A percentile compares a stretch with the other conserved stretches of the same genome.
Evolutionary conservation across 37 sponge, comb jelly and placozoan genomes (phyloP).

Genomic region (Crambe crambe): DNA sequence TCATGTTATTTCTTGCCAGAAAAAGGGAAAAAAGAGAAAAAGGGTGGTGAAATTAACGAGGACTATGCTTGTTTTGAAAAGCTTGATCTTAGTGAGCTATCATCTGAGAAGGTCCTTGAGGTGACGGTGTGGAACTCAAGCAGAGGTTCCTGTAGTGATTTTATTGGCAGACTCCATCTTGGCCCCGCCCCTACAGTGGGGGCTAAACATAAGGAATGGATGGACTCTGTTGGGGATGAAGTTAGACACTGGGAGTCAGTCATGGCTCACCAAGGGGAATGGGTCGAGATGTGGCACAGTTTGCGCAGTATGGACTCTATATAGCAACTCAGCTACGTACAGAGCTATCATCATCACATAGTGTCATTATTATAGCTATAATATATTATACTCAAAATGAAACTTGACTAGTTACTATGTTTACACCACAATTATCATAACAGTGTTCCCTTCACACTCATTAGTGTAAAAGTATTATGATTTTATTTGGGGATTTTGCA

Average conservation of each 20-base stretch:
- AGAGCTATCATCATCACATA: no score
- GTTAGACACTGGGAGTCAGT: slow-evolving; percentile 46
- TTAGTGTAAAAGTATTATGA: no score
- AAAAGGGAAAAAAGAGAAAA: slow-evolving; percentile 26
- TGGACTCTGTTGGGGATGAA: slow-evolving; percentile 59
- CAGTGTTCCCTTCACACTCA: no score
- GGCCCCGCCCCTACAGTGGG: slow-evolving; percentile 38
- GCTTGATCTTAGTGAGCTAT: slow-evolving; percentile 39
- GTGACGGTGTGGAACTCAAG: slow-evolving; percentile 60
- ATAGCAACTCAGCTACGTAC: no score
- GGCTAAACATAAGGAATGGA: slow-evolving; percentile 41
- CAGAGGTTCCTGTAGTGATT: slow-evolving; percentile 15
- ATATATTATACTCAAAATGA: no score
- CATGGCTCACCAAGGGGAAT: slow-evolving; percentile 45
- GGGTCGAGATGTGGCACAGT: slow-evolving; percentile 56
- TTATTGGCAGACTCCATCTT: slow-evolving; percentile 58
- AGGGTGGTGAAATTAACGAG: slow-evolving; percentile 45
- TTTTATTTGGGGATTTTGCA: no score
- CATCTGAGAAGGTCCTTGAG: slow-evolving; percentile 41
- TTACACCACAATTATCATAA: no score
- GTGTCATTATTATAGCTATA: no score
- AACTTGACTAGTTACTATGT: no score
- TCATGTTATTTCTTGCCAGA: slow-evolving; percentile 61
- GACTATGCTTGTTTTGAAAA: slow-evolving; percentile 47
- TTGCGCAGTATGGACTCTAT: no score